phyloP scores from a whole-genome alignment of 2,888 invertebrate genomes.

The Petrolisthes cinctipes region DNA sequence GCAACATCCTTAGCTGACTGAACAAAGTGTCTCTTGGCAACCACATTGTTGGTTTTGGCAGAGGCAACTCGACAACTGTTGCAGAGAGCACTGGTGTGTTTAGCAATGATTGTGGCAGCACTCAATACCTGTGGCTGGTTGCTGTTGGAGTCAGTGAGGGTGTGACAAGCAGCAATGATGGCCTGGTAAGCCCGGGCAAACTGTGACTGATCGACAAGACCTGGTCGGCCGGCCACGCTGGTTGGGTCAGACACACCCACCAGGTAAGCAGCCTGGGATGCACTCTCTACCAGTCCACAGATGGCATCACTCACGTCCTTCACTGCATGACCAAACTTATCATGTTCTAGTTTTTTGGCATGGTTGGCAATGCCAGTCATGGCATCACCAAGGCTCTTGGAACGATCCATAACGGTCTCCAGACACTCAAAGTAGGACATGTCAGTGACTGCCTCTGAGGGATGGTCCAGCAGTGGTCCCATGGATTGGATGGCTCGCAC shows the following conservation, averaged over 20 bases:
- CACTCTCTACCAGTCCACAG: conserved; percentile 90
- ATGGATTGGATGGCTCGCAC: conserved; percentile 90
- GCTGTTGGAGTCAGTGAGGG: conserved; percentile 79
- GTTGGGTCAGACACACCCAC: conserved; percentile 93
- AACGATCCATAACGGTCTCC: conserved; percentile 89
- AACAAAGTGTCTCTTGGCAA: conserved; percentile 95
- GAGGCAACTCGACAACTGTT: conserved; percentile 95
- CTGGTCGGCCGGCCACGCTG: conserved; percentile 88
- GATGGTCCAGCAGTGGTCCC: conserved; percentile 84
- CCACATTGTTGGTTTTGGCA: conserved; percentile 88
- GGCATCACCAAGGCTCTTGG: conserved; percentile 85
- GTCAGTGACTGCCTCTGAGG: conserved; percentile 88
- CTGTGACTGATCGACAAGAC: conserved; percentile 89
- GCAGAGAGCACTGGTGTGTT: conserved; percentile 94
- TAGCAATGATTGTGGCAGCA: conserved; percentile 93
- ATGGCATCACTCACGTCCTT: conserved; percentile 87
- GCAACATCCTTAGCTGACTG: conserved; percentile 98
- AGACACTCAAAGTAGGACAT: conserved; percentile 93
- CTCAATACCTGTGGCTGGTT: conserved; percentile 86
- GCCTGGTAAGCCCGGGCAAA: conserved; percentile 89
- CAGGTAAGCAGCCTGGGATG: conserved; percentile 94
- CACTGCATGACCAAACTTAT: conserved; percentile 87
- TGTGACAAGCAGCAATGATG: conserved; percentile 89
- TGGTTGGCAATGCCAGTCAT: conserved; percentile 95
- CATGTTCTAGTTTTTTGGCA: conserved; percentile 88